Evolutionary conservation across 1,140 invertebrate species (phyloP), one percentile per base, ranked within the genome.

Genomic region (Spodoptera litura): DNA sequence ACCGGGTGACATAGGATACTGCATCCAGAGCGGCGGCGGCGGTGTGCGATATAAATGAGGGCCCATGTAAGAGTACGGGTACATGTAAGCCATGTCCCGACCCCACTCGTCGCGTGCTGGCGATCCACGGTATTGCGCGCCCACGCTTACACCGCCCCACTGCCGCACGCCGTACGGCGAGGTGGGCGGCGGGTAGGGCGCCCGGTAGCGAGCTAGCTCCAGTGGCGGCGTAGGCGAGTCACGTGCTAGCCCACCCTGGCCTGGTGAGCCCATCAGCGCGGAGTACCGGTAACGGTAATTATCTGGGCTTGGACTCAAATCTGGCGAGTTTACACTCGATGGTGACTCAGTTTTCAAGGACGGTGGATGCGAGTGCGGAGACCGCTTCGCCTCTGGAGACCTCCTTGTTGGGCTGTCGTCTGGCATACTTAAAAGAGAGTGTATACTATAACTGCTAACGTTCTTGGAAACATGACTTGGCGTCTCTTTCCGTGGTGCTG

Each of bases 391-490:
- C 53, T 90, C 88, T 9, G 91, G 91, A 78, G 88, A 89, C 31
- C 85, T 85, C 49, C 88, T 85, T 68, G 89, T 77, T 49, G 88
- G 83, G 58, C 85, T 89, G 74, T 94, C 93, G 80, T 95, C 94
- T 2, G 92, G 88, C 88, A 93, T 93, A 55, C 96, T 96, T 75
- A 97, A 92, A 85, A 97, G 94, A 80, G 97, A 97, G 80, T 97
- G 97, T 91, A 97, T 97, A 93, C 97, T 97, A 91, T 97, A 97
- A 81, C 96, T 97, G 86, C 96, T 96, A 56, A 96, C 89, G 81
- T 96, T 95, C 84, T 96, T 96, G 49, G 94, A 81, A 4, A 85
- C 85, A 59, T 64, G 61, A 64, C 35, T 64, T 10, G 86, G 82
- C 52, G 85, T 78, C 71, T 87, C 90, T 82, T 87, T 88, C 49